Evolutionary conservation across 2,113 vertebrate species (phyloP).

Genomic region (Periophthalmus modestus): DNA sequence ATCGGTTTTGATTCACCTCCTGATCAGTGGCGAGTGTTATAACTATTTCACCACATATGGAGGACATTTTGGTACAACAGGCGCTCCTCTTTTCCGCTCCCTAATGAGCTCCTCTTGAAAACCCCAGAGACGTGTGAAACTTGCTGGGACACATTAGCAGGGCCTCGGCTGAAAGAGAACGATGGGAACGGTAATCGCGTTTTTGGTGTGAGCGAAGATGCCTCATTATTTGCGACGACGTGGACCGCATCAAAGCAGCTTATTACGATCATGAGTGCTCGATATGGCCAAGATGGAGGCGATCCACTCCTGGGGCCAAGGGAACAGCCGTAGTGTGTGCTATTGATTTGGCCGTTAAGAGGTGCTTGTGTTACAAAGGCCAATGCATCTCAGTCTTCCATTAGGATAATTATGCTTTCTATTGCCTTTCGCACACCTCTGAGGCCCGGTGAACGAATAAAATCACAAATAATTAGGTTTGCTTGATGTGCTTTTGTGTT

Average conservation of each 20-base stretch:
- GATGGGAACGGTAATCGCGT: slow-evolving; percentile 53
- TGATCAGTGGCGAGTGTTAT: neutral
- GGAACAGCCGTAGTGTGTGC: slow-evolving; percentile 52
- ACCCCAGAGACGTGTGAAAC: slow-evolving; percentile 41
- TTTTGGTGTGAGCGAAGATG: slow-evolving; percentile 59
- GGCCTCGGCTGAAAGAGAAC: slow-evolving; percentile 40
- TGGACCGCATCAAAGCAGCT: slow-evolving; percentile 69
- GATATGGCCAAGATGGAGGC: slow-evolving; percentile 62
- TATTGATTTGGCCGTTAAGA: slow-evolving; percentile 79
- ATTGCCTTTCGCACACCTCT: slow-evolving; percentile 65
- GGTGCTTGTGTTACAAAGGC: slow-evolving; percentile 76
- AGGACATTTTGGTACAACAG: slow-evolving; percentile 37
- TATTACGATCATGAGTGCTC: slow-evolving; percentile 75
- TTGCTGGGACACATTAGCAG: slow-evolving; percentile 54
- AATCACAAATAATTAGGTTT: slow-evolving; percentile 71
- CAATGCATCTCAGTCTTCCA: slow-evolving; percentile 72
- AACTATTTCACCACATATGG: neutral
- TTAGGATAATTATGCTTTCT: slow-evolving; percentile 75
- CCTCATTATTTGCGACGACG: slow-evolving; percentile 71
- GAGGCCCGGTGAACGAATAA: slow-evolving; percentile 65
- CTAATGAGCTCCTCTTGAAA: slow-evolving; percentile 35
- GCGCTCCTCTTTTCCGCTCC: slow-evolving; percentile 16
- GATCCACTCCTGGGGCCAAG: slow-evolving; percentile 65
- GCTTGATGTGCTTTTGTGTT: slow-evolving; percentile 52
- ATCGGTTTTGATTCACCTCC: neutral